Conservation (phyloP, 2,888 invertebrate species). For the Pomacea canaliculata region DNA sequence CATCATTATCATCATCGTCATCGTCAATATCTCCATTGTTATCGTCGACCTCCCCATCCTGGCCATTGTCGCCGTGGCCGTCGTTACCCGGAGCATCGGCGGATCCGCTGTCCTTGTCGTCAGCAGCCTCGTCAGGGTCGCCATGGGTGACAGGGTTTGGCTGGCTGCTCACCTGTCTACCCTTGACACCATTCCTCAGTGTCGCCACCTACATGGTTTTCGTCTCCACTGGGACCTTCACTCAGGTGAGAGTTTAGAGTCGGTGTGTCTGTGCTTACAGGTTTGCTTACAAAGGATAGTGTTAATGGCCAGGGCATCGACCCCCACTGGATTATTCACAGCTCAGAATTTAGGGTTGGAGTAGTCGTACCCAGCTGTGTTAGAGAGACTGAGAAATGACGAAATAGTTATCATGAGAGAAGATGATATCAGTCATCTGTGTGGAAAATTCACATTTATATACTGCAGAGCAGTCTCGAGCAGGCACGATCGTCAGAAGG, state of each 20-base stretch:
- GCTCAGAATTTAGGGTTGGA: too few species aligned
- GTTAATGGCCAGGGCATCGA: too few species aligned
- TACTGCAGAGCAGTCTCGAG: too few species aligned
- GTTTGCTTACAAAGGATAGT: too few species aligned
- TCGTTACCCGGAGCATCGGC: not conserved
- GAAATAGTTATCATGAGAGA: too few species aligned
- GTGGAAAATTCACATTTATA: too few species aligned
- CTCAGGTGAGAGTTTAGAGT: constrained; percentile 33
- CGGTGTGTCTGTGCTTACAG: too few species aligned
- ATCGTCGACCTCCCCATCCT: not conserved
- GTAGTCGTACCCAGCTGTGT: too few species aligned
- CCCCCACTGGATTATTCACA: too few species aligned
- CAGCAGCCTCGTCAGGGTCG: constrained; percentile 29
- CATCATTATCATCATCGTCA: not conserved
- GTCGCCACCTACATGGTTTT: constrained; percentile 32
- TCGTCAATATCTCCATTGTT: not conserved
- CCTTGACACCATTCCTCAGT: constrained; percentile 39
- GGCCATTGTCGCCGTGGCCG: not conserved
- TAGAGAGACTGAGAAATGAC: too few species aligned
- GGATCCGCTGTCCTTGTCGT: not conserved
- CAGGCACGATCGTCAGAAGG: too few species aligned
- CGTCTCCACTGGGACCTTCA: constrained; percentile 37
- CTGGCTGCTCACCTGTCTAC: constrained; percentile 43
- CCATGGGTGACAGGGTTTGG: constrained; percentile 41
- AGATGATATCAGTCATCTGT: too few species aligned